A percentile compares a stretch with the other conserved stretches of the same genome.
phyloP scores from a whole-genome alignment of 2,113 vertebrate genomes.

The Trogon surrucura region DNA sequence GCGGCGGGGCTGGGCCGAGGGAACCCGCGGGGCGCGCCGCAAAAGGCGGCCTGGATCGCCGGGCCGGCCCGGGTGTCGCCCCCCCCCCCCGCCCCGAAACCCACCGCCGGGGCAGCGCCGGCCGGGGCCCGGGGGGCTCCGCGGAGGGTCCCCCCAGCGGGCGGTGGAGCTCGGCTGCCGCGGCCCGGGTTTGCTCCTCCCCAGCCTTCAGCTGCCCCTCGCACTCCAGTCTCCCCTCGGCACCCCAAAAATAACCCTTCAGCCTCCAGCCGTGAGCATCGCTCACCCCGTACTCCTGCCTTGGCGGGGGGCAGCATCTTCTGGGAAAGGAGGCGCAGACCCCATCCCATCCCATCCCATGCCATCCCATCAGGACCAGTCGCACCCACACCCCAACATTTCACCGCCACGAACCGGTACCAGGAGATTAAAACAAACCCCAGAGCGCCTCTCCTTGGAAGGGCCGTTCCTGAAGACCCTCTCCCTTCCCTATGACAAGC shows the following conservation, averaged over 20 bases:
- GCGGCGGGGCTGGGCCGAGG: no score
- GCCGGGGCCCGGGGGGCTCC: no score
- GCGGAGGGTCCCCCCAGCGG: no score
- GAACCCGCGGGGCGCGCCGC: no score
- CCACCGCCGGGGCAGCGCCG: no score
- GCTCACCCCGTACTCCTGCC: not conserved
- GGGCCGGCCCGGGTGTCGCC: no score
- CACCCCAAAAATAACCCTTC: not conserved
- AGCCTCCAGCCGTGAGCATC: not conserved
- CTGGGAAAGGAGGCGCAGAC: rapidly evolving
- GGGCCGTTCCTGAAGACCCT: not conserved
- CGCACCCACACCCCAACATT: rapidly evolving
- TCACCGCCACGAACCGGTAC: rapidly evolving
- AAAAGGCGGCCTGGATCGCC: no score
- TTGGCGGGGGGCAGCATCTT: not conserved
- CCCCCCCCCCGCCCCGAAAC: no score
- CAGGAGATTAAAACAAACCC: rapidly evolving
- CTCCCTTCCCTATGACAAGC: rapidly evolving
- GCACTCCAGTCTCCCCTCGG: not conserved
- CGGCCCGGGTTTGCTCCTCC: not conserved
- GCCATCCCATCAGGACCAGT: not conserved
- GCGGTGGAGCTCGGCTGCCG: slow-evolving; percentile 45
- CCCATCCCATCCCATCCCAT: not conserved
- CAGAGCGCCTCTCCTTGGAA: rapidly evolving
- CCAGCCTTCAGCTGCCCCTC: not conserved